A percentile compares a stretch with the other conserved stretches of the same genome.
Evolutionary conservation across 2,797 vertebrate genomes (phyloP).

Genomic region (Rhynchotus rufescens): DNA sequence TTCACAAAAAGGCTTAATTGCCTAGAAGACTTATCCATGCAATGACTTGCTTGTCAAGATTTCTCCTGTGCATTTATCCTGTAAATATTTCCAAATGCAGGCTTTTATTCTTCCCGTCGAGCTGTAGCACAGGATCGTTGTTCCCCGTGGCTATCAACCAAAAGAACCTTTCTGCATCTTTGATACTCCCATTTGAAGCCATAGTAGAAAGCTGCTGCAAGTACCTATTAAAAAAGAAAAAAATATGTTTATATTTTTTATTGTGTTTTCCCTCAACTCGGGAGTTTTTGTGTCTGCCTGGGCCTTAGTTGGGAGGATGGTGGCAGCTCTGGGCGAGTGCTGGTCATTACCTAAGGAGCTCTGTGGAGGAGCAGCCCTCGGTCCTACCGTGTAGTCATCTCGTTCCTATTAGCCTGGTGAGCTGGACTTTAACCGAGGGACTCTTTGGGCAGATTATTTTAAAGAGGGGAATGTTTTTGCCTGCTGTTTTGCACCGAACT

Average conservation of each 20-base stretch:
- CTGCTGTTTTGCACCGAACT: neutral
- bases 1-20: neutral
- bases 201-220: conserved; percentile 26
- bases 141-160: neutral
- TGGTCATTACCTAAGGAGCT: neutral
- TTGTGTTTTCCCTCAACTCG: neutral
- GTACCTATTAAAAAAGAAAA: neutral
- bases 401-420: neutral
- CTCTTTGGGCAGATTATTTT: neutral
- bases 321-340: neutral
- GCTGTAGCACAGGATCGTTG: neutral
- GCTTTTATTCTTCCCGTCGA: neutral
- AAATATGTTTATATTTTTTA: neutral
- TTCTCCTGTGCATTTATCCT: neutral
- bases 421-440: neutral
- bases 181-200: neutral
- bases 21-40: neutral
- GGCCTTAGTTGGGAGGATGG: neutral
- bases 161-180: neutral
- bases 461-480: neutral
- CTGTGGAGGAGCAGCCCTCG: neutral
- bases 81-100: neutral
- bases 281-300: neutral
- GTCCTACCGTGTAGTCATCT: neutral
- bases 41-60: neutral